phyloP scores from a whole-genome alignment of 1,140 invertebrate species.

The Drosophila repleta region DNA sequence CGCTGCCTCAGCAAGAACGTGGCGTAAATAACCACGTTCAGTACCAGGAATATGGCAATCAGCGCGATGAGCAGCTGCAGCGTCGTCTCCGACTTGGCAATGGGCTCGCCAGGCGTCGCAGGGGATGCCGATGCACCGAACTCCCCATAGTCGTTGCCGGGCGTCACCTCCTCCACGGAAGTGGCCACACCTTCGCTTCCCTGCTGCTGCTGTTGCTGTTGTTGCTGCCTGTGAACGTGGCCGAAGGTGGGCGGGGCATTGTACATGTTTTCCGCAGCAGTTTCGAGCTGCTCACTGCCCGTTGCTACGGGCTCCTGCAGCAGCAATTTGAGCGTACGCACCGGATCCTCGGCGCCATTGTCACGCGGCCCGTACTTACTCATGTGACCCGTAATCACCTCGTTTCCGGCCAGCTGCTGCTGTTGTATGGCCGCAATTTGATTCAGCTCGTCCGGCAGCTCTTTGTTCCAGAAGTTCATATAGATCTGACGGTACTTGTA shows the following conservation, averaged over 20 bases:
- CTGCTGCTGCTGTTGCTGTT: slow-evolving; percentile 12
- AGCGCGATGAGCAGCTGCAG: slow-evolving; percentile 91
- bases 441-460: slow-evolving; percentile 87
- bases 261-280: slow-evolving; percentile 79
- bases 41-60: slow-evolving; percentile 90
- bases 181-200: slow-evolving; percentile 9
- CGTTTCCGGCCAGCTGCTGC: slow-evolving; percentile 48
- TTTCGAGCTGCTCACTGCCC: slow-evolving; percentile 49
- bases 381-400: slow-evolving; percentile 82
- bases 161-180: slow-evolving; percentile 24
- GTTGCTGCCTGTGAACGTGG: slow-evolving; percentile 53
- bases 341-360: slow-evolving; percentile 73
- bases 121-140: slow-evolving; percentile 6
- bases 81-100: slow-evolving; percentile 85
- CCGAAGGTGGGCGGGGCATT: slow-evolving; percentile 82
- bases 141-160: slow-evolving; percentile 18
- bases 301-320: slow-evolving; percentile 58
- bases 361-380: slow-evolving; percentile 76
- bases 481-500: slow-evolving; percentile 87
- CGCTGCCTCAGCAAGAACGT: slow-evolving; percentile 75
- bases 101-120: slow-evolving; percentile 28
- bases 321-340: slow-evolving; percentile 72
- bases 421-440: slow-evolving; percentile 82
- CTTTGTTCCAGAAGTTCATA: slow-evolving; percentile 90
- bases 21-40: slow-evolving; percentile 87